Conservation (phyloP, 2,113 vertebrate genomes). For the Zosterops borbonicus region DNA sequence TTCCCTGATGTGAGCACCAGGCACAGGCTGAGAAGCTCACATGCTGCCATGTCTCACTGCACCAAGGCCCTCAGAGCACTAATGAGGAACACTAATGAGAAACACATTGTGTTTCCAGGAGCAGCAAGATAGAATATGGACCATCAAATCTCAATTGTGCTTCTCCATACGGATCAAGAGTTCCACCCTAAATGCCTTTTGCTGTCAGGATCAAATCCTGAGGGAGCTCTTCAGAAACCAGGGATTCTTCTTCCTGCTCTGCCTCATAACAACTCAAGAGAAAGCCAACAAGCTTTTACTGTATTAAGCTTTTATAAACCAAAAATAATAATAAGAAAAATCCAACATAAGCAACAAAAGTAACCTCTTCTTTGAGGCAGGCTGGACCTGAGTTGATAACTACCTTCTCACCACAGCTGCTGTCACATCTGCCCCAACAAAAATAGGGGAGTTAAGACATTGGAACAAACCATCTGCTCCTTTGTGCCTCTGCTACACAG, state of each 20-base stretch:
- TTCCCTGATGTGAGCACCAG: not conserved
- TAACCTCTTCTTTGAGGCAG: not conserved
- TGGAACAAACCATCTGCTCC: not conserved
- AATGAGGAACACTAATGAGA: not conserved
- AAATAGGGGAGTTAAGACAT: not conserved
- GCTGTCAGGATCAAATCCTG: not conserved
- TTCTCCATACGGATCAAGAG: not conserved
- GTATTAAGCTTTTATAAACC: not conserved
- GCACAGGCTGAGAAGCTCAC: not conserved
- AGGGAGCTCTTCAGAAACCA: not conserved
- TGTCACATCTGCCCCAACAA: not conserved
- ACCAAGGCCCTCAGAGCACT: not conserved
- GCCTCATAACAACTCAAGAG: not conserved
- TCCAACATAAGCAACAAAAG: not conserved
- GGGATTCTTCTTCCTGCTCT: not conserved
- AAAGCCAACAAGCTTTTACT: not conserved
- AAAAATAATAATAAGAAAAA: not conserved
- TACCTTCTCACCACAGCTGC: not conserved
- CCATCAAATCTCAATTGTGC: not conserved
- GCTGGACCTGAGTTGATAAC: not conserved
- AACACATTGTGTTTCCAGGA: not conserved
- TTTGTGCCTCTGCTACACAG: not conserved
- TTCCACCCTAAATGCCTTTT: not conserved
- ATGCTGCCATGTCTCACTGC: not conserved
- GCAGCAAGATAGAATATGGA: not conserved